Evolutionary conservation across 2,888 invertebrate genomes (phyloP).

Genomic region (Strigamia crassipes): DNA sequence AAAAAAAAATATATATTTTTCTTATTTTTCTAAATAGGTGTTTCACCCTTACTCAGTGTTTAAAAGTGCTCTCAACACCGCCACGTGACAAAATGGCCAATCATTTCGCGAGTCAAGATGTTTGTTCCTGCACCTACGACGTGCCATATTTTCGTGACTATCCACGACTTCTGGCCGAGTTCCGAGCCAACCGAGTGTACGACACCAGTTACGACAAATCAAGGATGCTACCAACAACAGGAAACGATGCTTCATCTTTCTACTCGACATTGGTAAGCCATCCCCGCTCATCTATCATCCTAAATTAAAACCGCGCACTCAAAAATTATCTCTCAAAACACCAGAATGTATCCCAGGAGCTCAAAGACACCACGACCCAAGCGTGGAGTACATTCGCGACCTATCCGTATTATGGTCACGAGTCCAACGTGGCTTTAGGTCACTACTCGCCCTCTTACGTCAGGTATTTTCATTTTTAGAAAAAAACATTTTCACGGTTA

Average conservation of each 20-base stretch:
- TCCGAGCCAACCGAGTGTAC: slow-evolving; percentile 29
- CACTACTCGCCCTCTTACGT: slow-evolving; percentile 38
- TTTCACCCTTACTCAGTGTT: not conserved
- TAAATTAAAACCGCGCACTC: not conserved
- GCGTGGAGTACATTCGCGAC: slow-evolving; percentile 32
- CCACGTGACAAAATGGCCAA: slow-evolving; percentile 39
- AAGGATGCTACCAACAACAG: slow-evolving; percentile 48
- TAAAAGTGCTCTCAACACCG: slow-evolving; percentile 25
- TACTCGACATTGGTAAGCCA: slow-evolving; percentile 89
- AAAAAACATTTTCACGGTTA: too few species aligned
- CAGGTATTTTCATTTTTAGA: not conserved
- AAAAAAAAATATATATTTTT: not conserved
- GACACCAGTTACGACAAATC: slow-evolving; percentile 16
- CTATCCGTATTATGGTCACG: slow-evolving; percentile 16
- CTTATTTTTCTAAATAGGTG: not conserved
- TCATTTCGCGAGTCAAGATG: slow-evolving; percentile 33
- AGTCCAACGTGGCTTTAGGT: not conserved
- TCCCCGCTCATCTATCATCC: not conserved
- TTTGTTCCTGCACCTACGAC: slow-evolving; percentile 29
- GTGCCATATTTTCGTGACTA: slow-evolving; percentile 35
- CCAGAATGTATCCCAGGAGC: slow-evolving; percentile 12
- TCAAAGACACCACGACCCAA: slow-evolving; percentile 24
- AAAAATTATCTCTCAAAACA: not conserved
- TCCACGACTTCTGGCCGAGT: slow-evolving; percentile 30
- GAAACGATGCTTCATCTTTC: slow-evolving; percentile 78